Base-by-base conservation (phyloP, 2,888 invertebrate genomes). In the Epicampocera succincta region DNA sequence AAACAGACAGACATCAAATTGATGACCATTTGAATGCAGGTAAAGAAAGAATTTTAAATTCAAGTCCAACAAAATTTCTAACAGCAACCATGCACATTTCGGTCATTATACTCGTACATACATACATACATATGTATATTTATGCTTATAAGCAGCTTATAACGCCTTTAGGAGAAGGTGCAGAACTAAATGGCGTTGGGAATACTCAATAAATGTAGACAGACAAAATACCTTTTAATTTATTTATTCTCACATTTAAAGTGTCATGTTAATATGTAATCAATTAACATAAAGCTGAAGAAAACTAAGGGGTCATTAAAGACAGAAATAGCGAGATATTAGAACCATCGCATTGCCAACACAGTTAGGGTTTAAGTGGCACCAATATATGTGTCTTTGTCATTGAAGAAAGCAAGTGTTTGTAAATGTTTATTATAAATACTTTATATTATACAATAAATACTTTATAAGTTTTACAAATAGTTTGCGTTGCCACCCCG, bases 11-110 rank as follows among this genome's bases (percentile, higher is more conserved):
- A 42, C 11, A 42, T 13, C 13, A 48, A 65, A 65, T 38, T 29
- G 19, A 48, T 63, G 38, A 50, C 13, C 19, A 33, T 50, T 48
- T 19, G 19, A 65, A 48, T 4, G 19, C 63, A 48, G 17, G 48
- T n/a, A 17, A 19, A 2, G 3, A 11, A 61, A 29, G 63, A 48
- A 33, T 63, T 46, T 3, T 29, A 15, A 44, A 25, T 25, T 29
- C n/a, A 54, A 54, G 29, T 54, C 17, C 1, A 33, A 33, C 9
- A 19, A 56, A 58, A 19, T 58, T 58, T 40, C 38, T 21, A 19
- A 21, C 12, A 56, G 19, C n/a, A 56, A 38, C 9, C 38, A 33
- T 8, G 12, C 17, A 17, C 56, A 38, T 17, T 25, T 25, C 0
- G 11, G 17, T 17, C 11, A 56, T 54, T 56, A 38, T 38, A 56